A percentile compares a stretch with the other conserved stretches of the same genome.
These are phyloP conservation scores for Pampusana beccarii DNA, from an alignment of 2,113 vertebrate species.

Conservation along the genomic window DNA sequence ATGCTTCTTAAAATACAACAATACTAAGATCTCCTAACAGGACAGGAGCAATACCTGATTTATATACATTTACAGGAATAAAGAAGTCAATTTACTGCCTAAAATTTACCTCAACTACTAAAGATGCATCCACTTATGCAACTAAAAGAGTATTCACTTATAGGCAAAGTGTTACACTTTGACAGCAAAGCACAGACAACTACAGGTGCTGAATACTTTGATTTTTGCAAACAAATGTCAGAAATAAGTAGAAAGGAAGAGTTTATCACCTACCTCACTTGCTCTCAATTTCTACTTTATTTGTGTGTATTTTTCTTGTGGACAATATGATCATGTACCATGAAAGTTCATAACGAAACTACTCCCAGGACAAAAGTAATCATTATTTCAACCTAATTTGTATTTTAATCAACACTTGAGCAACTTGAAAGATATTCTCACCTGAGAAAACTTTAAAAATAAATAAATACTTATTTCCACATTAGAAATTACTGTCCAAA, in stretches of 20 bases:
- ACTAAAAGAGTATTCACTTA: background rate
- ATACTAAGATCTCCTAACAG: background rate
- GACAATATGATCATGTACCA: background rate
- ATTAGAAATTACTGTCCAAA: background rate
- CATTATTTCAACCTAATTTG: background rate
- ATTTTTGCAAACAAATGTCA: background rate
- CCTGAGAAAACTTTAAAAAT: background rate
- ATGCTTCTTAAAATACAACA: background rate
- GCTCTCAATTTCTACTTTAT: background rate
- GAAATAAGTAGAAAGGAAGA: background rate
- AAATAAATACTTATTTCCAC: background rate
- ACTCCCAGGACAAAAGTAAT: background rate
- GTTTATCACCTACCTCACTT: background rate
- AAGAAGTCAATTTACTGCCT: background rate
- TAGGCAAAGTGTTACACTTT: background rate
- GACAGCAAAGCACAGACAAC: background rate
- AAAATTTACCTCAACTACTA: background rate
- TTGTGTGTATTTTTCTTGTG: background rate
- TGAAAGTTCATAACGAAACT: background rate
- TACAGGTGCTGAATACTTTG: background rate
- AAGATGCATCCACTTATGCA: background rate
- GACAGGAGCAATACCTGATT: background rate
- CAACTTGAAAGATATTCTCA: background rate
- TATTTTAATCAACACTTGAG: background rate
- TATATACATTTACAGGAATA: background rate